A percentile compares a stretch with the other conserved stretches of the same genome.
These are phyloP conservation scores for Gila orcuttii DNA, from an alignment of 2,113 vertebrate species.

Conservation along the genomic window DNA sequence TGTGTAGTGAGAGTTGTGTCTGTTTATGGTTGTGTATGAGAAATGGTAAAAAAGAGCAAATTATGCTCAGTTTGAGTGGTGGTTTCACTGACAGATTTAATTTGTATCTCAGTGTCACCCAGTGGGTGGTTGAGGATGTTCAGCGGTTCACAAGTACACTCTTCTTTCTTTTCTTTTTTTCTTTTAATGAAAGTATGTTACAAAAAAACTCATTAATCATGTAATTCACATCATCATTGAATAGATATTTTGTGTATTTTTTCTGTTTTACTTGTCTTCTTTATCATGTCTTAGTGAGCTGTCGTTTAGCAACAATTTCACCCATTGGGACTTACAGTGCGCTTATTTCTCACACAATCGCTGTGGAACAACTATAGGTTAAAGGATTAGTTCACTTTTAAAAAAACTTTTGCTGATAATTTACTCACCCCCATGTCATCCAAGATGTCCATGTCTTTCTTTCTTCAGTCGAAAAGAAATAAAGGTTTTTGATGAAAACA, in stretches of 20 bases:
- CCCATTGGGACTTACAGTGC: neutral
- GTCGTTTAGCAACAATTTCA: neutral
- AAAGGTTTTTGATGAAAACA: too few relatives aligned
- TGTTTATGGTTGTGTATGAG: neutral
- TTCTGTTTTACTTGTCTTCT: neutral
- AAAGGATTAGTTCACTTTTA: too few relatives aligned
- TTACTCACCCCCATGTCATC: too few relatives aligned
- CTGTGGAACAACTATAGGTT: neutral
- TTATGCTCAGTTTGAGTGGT: neutral
- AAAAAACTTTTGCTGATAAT: too few relatives aligned
- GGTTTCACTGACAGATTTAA: neutral
- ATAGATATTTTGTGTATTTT: neutral
- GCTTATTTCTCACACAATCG: neutral
- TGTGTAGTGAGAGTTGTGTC: neutral
- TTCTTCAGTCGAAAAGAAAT: too few relatives aligned
- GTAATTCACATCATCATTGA: neutral
- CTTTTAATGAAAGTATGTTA: neutral
- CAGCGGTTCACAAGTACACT: too few relatives aligned
- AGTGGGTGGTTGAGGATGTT: constrained; percentile 6
- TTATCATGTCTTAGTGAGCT: neutral
- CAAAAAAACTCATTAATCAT: neutral
- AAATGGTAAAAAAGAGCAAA: neutral
- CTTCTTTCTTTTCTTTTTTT: too few relatives aligned
- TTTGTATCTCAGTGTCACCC: neutral
- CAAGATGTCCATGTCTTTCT: too few relatives aligned